Evolutionary conservation across 2,888 invertebrate genomes (phyloP), one percentile per base, ranked within the genome.

Genomic region (Nemotelus nigrinus): DNA sequence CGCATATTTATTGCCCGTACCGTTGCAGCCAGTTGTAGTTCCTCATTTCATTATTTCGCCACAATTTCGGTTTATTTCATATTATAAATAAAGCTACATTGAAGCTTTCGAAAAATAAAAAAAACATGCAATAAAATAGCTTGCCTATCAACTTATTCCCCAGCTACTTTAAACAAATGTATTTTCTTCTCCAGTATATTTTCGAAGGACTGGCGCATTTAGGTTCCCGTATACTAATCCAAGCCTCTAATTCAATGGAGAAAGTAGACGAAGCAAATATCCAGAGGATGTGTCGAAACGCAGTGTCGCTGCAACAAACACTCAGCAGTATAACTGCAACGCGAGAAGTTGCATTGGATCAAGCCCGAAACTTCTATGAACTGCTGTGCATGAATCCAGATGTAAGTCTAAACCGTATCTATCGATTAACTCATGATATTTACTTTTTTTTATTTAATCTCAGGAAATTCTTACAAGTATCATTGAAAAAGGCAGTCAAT

Each of bases 301-400:
- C 96, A 41, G 92, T 94, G 86, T 92, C 94, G 0, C 88, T 96
- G 45, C 96, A 96, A 84, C 95, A 96, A 85, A 94, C 94, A 3
- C 86, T 96, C n/a, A 92, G 94, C 58, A 93, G 93, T 84, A 94
- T 96, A 78, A 95, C 95, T 2, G 92, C 93, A 88, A 91, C 93
- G 0, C 88, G 94, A 78, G 95, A 95, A 87, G 89, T 94, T 10
- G 94, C 95, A 39, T 89, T 98, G 82, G 97, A 97, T 87, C 92
- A 96, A 83, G 97, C 98, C 0, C 90, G 95, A 83, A 92, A 93
- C 81, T 98, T 96, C 88, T 95, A 95, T 84, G 95, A 96, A 83
- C 89, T 98, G 81, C 92, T 97, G 79, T 93, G 94, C 81, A 90
- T 92, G 83, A 90, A 92, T 43, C 95, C 95, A 0, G 94, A 96